phyloP scores from a whole-genome alignment of 1,140 invertebrate species.

The Branchinecta lindahli region DNA sequence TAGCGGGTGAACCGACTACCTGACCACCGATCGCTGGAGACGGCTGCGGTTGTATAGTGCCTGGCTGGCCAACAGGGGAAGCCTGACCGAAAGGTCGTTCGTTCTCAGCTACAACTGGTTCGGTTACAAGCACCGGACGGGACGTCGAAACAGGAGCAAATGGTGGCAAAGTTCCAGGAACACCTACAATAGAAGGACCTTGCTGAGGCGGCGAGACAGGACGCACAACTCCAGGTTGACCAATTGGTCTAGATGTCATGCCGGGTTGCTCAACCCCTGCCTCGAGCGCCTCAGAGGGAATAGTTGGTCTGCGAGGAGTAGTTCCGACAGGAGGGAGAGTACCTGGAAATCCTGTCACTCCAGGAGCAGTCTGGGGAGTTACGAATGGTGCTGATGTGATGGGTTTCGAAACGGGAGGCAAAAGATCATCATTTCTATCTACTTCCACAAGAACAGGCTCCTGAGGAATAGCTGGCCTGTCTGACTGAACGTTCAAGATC shows the following conservation, averaged over 20 bases:
- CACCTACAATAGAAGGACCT: conserved; percentile 3
- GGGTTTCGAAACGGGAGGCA: background rate
- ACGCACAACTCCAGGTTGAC: background rate
- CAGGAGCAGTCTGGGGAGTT: background rate
- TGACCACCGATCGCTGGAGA: background rate
- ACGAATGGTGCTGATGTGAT: background rate
- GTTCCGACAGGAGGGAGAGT: background rate
- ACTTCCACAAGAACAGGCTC: background rate
- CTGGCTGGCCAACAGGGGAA: background rate
- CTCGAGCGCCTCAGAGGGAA: background rate
- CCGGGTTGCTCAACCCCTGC: background rate
- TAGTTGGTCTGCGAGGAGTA: background rate
- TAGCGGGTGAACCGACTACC: background rate
- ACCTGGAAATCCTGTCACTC: background rate
- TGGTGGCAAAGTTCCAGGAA: background rate
- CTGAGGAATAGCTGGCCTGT: background rate
- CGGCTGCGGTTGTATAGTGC: background rate
- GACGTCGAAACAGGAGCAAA: background rate
- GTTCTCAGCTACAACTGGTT: background rate
- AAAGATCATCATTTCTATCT: background rate
- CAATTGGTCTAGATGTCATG: background rate
- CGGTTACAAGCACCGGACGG: background rate
- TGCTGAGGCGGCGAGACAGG: conserved; percentile 9
- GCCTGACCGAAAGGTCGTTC: background rate
- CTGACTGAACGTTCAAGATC: too few species aligned